phyloP scores from a whole-genome alignment of 2,888 invertebrate genomes.

The Amphipoea oculea region DNA sequence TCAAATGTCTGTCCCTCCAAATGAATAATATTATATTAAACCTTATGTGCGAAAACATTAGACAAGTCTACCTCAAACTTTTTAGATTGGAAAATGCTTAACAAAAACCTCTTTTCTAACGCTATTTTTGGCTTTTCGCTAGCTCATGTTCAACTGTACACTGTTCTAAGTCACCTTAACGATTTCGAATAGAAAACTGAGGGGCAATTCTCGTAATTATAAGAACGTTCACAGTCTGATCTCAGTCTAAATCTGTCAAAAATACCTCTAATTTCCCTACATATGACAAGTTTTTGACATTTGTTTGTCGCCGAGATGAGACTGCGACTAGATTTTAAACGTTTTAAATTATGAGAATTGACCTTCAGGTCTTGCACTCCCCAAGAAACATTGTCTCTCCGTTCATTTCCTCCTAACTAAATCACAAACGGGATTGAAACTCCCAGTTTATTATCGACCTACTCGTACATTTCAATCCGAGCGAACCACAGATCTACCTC shows the following conservation, averaged over 20 bases:
- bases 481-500: slow-evolving; percentile 42
- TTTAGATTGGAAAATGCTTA: background rate
- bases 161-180: background rate
- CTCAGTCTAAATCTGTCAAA: too few species aligned
- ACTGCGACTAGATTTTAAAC: too few species aligned
- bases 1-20: too few species aligned
- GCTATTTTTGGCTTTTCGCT: background rate
- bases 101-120: background rate
- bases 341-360: too few species aligned
- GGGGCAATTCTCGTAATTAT: too few species aligned
- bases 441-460: slow-evolving; percentile 37
- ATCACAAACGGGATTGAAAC: slow-evolving; percentile 41
- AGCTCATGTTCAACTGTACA: background rate
- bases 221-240: too few species aligned
- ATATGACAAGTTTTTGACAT: too few species aligned
- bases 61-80: background rate
- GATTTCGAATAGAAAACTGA: background rate
- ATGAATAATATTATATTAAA: too few species aligned
- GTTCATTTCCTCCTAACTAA: slow-evolving; percentile 30
- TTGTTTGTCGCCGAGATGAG: too few species aligned
- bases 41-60: background rate
- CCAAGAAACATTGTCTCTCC: background rate
- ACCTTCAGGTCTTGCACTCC: background rate
- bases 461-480: slow-evolving; percentile 36
- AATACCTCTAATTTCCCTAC: too few species aligned